Evolutionary conservation across 2,888 invertebrate genomes (phyloP).

Genomic region (Nephrocerus scutellatus): DNA sequence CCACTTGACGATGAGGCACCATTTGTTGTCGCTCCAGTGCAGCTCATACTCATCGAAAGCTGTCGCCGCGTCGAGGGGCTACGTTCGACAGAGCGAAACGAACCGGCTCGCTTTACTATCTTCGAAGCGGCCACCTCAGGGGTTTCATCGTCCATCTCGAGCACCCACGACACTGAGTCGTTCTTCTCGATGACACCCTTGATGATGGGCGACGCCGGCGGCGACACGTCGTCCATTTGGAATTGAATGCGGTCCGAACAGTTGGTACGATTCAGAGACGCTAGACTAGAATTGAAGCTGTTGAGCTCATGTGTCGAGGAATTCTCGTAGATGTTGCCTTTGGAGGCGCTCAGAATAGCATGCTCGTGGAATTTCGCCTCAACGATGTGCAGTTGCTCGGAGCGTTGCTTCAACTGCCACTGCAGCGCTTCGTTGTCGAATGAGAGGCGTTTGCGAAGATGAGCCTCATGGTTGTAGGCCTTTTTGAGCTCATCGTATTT

Average conservation of each 20-base stretch:
- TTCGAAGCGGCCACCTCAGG: slow-evolving; percentile 66
- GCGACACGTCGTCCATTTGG: slow-evolving; percentile 48
- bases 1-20: slow-evolving; percentile 11
- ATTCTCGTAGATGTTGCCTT: slow-evolving; percentile 19
- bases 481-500: slow-evolving; percentile 69
- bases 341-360: slow-evolving; percentile 20
- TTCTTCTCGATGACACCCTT: slow-evolving; percentile 79
- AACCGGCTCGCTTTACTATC: slow-evolving; percentile 59
- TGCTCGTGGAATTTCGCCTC: slow-evolving; percentile 38
- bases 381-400: slow-evolving; percentile 55
- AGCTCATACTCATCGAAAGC: slow-evolving; percentile 31
- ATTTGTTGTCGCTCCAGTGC: slow-evolving; percentile 7
- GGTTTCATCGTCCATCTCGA: slow-evolving; percentile 68
- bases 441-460: slow-evolving; percentile 68
- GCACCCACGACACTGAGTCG: slow-evolving; percentile 79
- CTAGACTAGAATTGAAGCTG: slow-evolving; percentile 28
- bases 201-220: slow-evolving; percentile 65
- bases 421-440: slow-evolving; percentile 83
- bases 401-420: slow-evolving; percentile 78
- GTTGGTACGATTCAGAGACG: slow-evolving; percentile 24
- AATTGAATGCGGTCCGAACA: slow-evolving; percentile 26
- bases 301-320: slow-evolving; percentile 23
- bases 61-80: slow-evolving; percentile 46
- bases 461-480: slow-evolving; percentile 66
- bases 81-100: slow-evolving; percentile 52